Conservation (phyloP, 2,888 invertebrate genomes). For the Platycnemis pennipes region DNA sequence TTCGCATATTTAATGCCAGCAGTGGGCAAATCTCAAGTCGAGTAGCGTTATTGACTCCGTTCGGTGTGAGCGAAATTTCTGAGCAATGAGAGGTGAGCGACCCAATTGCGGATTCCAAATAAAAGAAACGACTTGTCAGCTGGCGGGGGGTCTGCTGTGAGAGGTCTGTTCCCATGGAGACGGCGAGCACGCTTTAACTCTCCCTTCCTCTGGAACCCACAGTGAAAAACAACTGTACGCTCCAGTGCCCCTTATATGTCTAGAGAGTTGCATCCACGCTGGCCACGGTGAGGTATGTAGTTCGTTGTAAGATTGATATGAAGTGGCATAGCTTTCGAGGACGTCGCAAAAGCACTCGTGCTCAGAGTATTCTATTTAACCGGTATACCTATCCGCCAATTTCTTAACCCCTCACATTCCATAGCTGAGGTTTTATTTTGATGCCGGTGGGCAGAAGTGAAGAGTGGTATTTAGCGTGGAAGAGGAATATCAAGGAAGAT, state of each 20-base stretch:
- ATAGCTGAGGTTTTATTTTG: not conserved
- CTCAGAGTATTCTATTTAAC: not conserved
- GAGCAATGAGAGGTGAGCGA: constrained; percentile 30
- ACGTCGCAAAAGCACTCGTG: not conserved
- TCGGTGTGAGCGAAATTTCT: constrained; percentile 33
- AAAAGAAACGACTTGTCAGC: constrained; percentile 37
- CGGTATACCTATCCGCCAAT: not conserved
- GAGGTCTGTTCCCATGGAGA: constrained; percentile 44
- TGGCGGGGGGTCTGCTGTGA: constrained; percentile 28
- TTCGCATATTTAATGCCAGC: not conserved
- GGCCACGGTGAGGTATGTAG: not conserved
- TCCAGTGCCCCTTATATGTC: constrained; percentile 67
- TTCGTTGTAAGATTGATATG: not conserved
- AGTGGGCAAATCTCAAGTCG: not conserved
- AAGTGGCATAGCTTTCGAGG: constrained; percentile 34
- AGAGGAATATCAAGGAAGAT: too few relatives aligned
- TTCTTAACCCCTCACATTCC: not conserved
- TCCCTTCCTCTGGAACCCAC: constrained; percentile 36
- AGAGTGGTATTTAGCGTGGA: too few relatives aligned
- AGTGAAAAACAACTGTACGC: constrained; percentile 47
- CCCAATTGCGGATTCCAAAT: constrained; percentile 38
- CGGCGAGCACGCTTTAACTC: constrained; percentile 46
- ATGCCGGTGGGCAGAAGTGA: not conserved
- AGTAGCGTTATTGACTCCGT: not conserved
- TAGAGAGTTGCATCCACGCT: constrained; percentile 44